Conservation (phyloP, 1,140 invertebrate species). For the Onthophagus taurus region DNA sequence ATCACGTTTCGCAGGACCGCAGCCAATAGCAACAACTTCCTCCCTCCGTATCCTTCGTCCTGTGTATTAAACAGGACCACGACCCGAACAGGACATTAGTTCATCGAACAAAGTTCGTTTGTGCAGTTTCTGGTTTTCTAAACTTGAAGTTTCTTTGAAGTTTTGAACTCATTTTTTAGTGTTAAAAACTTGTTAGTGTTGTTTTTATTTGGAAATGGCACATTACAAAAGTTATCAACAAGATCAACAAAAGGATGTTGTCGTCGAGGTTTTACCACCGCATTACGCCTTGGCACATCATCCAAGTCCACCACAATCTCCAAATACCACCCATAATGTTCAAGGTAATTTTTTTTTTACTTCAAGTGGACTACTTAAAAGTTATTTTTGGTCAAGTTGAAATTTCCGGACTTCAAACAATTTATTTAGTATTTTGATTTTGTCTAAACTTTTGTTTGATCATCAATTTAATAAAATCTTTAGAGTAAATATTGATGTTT, state of each 20-base stretch:
- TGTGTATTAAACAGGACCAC: not conserved
- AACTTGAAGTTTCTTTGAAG: not conserved
- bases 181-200: not conserved
- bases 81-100: conserved; percentile 2
- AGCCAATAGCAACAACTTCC: conserved; percentile 22
- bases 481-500: not conserved
- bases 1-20: conserved; percentile 29
- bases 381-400: not conserved
- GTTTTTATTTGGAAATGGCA: conserved; percentile 9
- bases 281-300: conserved; percentile 31
- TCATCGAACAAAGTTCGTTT: conserved; percentile 4
- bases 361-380: not conserved
- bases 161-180: conserved; percentile 2
- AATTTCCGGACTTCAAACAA: not conserved
- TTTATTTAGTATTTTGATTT: not conserved
- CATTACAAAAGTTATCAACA: conserved; percentile 20
- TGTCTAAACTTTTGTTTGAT: not conserved
- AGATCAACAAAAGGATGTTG: conserved; percentile 20
- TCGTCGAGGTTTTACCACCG: conserved; percentile 31
- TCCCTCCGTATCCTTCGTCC: conserved; percentile 5
- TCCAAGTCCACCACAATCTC: conserved; percentile 32
- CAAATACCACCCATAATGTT: conserved; percentile 28
- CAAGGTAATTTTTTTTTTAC: conserved; percentile 24
- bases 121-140: not conserved
- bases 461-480: not conserved